These are phyloP conservation scores for Xylocampa areola DNA, from an alignment of 2,888 invertebrate genomes.

Conservation along the genomic window DNA sequence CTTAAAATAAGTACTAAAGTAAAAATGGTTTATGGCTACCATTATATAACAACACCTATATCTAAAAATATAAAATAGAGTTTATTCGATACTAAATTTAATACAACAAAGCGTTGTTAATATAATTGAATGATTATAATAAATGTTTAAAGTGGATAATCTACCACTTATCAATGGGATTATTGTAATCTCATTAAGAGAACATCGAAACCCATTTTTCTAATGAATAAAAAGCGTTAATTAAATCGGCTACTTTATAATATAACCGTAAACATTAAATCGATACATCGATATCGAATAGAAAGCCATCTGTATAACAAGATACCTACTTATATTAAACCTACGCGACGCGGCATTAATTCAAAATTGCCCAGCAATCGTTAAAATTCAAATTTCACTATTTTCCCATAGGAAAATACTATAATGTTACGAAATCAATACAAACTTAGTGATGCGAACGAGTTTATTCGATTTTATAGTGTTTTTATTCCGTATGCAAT, in stretches of 20 bases:
- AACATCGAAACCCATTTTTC: conserved; percentile 4
- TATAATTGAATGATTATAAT: background rate
- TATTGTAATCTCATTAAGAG: background rate
- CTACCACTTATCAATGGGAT: conserved; percentile 8
- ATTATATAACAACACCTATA: no score
- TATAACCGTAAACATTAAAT: conserved; percentile 13
- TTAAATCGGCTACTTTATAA: conserved; percentile 16
- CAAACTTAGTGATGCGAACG: conserved; percentile 35
- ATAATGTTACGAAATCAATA: conserved; percentile 58
- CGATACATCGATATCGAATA: conserved; percentile 16
- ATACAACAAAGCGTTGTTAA: background rate
- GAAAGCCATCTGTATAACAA: conserved; percentile 34
- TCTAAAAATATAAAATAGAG: background rate
- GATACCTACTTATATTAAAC: conserved; percentile 36
- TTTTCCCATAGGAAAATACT: conserved; percentile 69
- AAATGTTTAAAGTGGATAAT: conserved; percentile 1
- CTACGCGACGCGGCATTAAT: conserved; percentile 36
- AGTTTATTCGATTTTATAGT: conserved; percentile 34
- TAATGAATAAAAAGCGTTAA: conserved; percentile 19
- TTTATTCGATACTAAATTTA: background rate
- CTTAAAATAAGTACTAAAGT: no score
- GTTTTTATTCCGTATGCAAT: conserved; percentile 28
- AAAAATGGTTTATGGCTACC: no score
- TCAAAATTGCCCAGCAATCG: conserved; percentile 35
- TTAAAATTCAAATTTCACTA: conserved; percentile 68